Evolutionary conservation across 2,113 vertebrate species (phyloP).

Genomic region (Chamaetylas fuelleborni): DNA sequence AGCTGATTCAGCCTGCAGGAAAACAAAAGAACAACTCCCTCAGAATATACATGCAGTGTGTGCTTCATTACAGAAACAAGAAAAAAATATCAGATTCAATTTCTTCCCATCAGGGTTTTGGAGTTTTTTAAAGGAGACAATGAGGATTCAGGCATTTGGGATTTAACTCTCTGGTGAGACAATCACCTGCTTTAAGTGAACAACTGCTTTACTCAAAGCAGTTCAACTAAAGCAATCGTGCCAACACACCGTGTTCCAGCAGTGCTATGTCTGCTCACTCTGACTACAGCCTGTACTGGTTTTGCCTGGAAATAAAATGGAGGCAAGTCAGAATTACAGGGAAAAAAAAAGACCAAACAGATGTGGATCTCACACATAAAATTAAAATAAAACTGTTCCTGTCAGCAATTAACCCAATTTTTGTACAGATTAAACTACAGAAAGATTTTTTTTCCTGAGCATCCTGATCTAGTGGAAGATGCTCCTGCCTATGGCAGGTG

Average conservation of each 20-base stretch:
- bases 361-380: not conserved
- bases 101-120: not conserved
- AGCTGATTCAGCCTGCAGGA: conserved; percentile 78
- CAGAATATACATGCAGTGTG: not conserved
- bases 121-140: not conserved
- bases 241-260: not conserved
- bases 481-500: not conserved
- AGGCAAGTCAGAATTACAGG: not conserved
- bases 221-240: not conserved
- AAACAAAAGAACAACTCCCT: conserved; percentile 42
- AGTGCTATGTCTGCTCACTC: not conserved
- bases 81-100: not conserved
- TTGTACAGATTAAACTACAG: not conserved
- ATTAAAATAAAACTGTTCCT: not conserved
- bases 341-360: not conserved
- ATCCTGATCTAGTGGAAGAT: not conserved
- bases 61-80: not conserved
- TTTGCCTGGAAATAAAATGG: not conserved
- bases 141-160: not conserved
- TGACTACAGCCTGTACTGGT: not conserved
- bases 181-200: not conserved
- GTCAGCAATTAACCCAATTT: not conserved
- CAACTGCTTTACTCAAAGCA: not conserved
- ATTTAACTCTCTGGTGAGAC: not conserved
- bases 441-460: not conserved